Base-by-base conservation (phyloP, 2,113 vertebrate species). In the Megaceryle maxima region DNA sequence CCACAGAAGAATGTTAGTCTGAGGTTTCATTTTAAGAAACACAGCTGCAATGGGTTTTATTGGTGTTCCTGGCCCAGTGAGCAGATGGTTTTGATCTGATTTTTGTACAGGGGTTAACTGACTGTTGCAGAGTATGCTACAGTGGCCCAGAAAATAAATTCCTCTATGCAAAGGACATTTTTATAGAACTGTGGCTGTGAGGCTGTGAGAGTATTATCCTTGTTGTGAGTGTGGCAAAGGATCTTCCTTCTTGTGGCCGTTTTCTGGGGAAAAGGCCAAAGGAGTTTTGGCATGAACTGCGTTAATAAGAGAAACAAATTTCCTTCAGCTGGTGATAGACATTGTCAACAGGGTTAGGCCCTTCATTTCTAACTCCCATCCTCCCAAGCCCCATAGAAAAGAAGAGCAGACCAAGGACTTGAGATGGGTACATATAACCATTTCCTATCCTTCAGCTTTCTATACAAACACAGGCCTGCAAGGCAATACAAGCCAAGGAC, bases 141-240 rank as follows among this genome's bases (percentile, higher is more conserved):
- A 60, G 44, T 72, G n/a, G 24, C 39, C 21, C 57, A 77, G 70
- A 72, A 86, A 87, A 94, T 37, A 67, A 55, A 50, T 72, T 72
- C 13, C 15, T 20, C 39, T 57, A 13, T 66, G 37, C 5, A 64
- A 90, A 64, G 18, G 8, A 33, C n/a, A 90, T 16, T 72, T 67
- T 90, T 60, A 39, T 60, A 60, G 39, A 82, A 48, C 13, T 33
- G 18, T 60, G 51, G 15, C 15, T 1, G 0, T 55, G 44, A 60
- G n/a, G 20, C 39, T 0, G 0, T 1, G 4, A 84, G 29, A 43
- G 5, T 68, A 43, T 44, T 18, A 9, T 62, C 18, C 21, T 44
- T 48, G 17, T 50, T 51, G 16, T 70, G 24, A 2, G 19, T 86
- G 50, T 76, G 64, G 51, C n/a, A 82, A 60, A 72, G 13, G 13